Evolutionary conservation across 2,888 invertebrate species (phyloP), one percentile per base, ranked within the genome.

Genomic region (Campoletis raptor): DNA sequence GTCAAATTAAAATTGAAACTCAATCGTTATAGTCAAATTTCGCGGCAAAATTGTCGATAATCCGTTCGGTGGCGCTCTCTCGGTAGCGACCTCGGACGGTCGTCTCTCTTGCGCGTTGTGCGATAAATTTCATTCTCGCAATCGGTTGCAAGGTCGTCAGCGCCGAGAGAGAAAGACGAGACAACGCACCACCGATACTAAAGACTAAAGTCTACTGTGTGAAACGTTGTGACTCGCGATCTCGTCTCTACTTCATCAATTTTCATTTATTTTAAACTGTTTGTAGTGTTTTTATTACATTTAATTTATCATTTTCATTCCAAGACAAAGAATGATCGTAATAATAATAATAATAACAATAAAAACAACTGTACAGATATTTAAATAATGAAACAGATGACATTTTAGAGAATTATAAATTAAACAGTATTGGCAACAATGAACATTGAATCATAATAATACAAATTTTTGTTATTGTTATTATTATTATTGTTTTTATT

Each of bases 61-160:
- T 24, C 86, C 86, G 70, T 84, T 81, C 78, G 73, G 86, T 86
- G 86, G 86, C 86, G 86, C 86, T 79, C 83, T 79, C 86, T 86
- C 52, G 70, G 66, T 66, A 36, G 64, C 79, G 57, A 37, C 79
- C 57, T 69, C 81, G 61, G 21, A 66, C 72, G 74, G 54, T 67
- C 54, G 76, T 52, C 45, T 36, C 37, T 70, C 37, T 54, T 15
- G 21, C 54, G 72, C n/a, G 61, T 5, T 6, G 30, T 48, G 15
- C 61, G 81, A 84, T 81, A 86, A 81, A 76, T 67, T 84, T 79
- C 72, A 79, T 86, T 77, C 64, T 81, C 61, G 84, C 86, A 74
- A 86, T 86, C 85, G 83, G 81, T 67, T 57, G 81, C 81, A 86
- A 84, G 84, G 84, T 84, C 84, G 83, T 81, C 81, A 73, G 21